Evolutionary conservation across 2,888 invertebrate genomes (phyloP), one percentile per base, ranked within the genome.

Genomic region (Nomada flava): DNA sequence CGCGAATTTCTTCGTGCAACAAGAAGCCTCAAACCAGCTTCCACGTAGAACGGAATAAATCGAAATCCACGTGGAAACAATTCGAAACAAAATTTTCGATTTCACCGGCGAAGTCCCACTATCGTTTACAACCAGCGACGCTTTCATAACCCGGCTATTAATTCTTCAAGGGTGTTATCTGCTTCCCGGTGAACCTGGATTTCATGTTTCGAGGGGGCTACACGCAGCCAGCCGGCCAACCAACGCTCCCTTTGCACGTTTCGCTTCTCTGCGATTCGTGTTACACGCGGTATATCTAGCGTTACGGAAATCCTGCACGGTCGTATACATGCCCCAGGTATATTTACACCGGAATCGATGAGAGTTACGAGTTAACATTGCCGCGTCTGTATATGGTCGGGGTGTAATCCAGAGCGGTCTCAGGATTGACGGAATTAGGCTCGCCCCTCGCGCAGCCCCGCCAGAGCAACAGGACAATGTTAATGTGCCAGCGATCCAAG

Each of bases 331-430:
- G 87, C 76, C 70, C 62, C 18, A 63, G 74, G 82, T 86, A 88
- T 88, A 88, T 89, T 89, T 88, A 88, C 88, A 89, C 86, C 84
- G 88, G 89, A 88, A 88, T 88, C 88, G 88, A 88, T 87, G 88
- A 88, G 88, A 88, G 84, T 89, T 89, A 86, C 88, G 89, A 88
- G 89, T 89, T 86, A 87, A 89, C 88, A 82, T 82, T 68, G 81
- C 44, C 50, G 55, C 20, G n/a, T 13, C n/a, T 18, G 52, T 26
- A 29, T 9, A 23, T 10, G 29, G 2, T 15, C n/a, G 29, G 3
- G 50, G 26, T 11, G 44, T 5, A 26, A n/a, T 53, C 59, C 52
- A 42, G 64, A 50, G 62, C 73, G 47, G 78, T 52, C 82, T 67
- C 73, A 82, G 85, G 85, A 85, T 85, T 76, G 83, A 85, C 88